A percentile compares a stretch with the other conserved stretches of the same genome.
These are phyloP conservation scores for Drosophila austrosaltans DNA, from an alignment of 2,888 invertebrate species.

Conservation along the genomic window DNA sequence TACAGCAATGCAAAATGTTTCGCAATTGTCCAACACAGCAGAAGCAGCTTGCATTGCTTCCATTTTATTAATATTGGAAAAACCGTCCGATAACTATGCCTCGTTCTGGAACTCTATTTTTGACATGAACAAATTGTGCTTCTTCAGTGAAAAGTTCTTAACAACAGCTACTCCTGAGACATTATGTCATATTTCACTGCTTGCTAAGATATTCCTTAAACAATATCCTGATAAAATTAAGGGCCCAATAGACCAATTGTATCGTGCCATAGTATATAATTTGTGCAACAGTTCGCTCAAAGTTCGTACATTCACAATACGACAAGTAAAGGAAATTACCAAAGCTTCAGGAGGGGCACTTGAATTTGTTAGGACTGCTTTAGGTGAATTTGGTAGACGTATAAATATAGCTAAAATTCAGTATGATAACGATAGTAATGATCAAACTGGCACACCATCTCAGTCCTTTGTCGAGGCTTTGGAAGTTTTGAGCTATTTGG, in stretches of 20 bases:
- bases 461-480: constrained; percentile 79
- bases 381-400: constrained; percentile 87
- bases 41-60: constrained; percentile 90
- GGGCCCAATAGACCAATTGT: constrained; percentile 87
- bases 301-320: constrained; percentile 87
- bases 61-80: constrained; percentile 87
- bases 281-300: constrained; percentile 87
- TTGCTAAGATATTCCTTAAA: constrained; percentile 89
- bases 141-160: constrained; percentile 93
- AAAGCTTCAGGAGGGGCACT: constrained; percentile 86
- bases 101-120: constrained; percentile 89
- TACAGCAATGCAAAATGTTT: constrained; percentile 89
- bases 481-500: constrained; percentile 71
- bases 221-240: constrained; percentile 88
- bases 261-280: constrained; percentile 89
- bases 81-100: constrained; percentile 84
- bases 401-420: constrained; percentile 87
- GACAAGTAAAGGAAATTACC: constrained; percentile 86
- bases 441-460: constrained; percentile 69
- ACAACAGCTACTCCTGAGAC: constrained; percentile 89
- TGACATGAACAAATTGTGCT: constrained; percentile 90
- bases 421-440: constrained; percentile 69
- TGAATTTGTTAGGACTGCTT: constrained; percentile 86
- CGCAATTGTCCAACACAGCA: constrained; percentile 88
- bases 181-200: constrained; percentile 88